Percentiles rank a stretch among this genome's conserved stretches.
phyloP scores from a whole-genome alignment of 2,797 vertebrate genomes.

The Pipistrellus nathusii region DNA sequence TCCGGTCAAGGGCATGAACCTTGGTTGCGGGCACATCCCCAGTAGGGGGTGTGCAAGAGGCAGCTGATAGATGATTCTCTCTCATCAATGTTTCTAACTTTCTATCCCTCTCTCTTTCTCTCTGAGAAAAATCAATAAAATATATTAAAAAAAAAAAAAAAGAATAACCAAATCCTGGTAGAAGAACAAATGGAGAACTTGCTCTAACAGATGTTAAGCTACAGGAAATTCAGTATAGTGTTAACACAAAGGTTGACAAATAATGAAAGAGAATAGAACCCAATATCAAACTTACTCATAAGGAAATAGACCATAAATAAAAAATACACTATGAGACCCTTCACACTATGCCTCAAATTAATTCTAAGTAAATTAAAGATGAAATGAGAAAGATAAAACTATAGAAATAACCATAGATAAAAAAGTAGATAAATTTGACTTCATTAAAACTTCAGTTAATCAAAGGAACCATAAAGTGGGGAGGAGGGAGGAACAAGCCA shows the following conservation, averaged over 20 bases:
- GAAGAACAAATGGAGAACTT: neutral
- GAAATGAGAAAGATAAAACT: conserved; percentile 16
- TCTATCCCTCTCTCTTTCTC: too few relatives aligned
- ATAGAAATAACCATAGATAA: neutral
- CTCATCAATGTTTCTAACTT: too few relatives aligned
- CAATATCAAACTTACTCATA: neutral
- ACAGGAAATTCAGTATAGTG: neutral
- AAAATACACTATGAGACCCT: neutral
- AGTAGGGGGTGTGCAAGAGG: too few relatives aligned
- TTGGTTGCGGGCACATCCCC: too few relatives aligned
- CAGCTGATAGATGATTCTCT: too few relatives aligned
- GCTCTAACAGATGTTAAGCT: neutral
- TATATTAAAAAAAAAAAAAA: too few relatives aligned
- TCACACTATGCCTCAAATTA: neutral
- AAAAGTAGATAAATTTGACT: neutral
- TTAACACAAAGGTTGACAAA: neutral
- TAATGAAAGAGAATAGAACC: neutral
- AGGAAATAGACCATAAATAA: neutral
- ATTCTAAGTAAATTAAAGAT: neutral
- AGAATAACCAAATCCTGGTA: neutral
- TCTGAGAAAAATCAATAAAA: too few relatives aligned
- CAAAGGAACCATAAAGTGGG: neutral
- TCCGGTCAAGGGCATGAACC: too few relatives aligned
- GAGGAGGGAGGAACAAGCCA: neutral
- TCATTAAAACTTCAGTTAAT: conserved; percentile 52